Evolutionary conservation across 2,888 invertebrate species (phyloP).

Genomic region (Orgyia antiqua): DNA sequence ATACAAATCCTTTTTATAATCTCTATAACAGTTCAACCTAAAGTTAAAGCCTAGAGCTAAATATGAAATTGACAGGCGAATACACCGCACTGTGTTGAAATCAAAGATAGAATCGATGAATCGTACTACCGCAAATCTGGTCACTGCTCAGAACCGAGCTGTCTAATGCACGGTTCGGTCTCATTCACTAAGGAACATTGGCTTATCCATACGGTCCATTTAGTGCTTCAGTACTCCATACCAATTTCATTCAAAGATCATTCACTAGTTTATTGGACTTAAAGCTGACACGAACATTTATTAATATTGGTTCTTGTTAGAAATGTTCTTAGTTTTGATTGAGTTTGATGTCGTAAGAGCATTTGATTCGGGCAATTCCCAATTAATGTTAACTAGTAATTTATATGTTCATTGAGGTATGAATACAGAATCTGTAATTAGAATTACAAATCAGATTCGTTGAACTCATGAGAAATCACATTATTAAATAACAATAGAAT

Average conservation of each 20-base stretch:
- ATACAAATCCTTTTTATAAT: too few relatives aligned
- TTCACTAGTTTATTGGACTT: constrained; percentile 24
- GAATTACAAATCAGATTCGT: too few relatives aligned
- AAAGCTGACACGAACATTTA: constrained; percentile 24
- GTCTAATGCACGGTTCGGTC: constrained; percentile 35
- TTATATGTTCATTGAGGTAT: constrained; percentile 10
- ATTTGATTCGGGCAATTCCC: constrained; percentile 32
- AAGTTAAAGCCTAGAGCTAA: constrained; percentile 8
- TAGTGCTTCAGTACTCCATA: constrained; percentile 27
- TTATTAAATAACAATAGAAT: too few relatives aligned
- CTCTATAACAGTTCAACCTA: too few relatives aligned
- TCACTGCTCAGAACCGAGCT: constrained; percentile 26
- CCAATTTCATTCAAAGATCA: constrained; percentile 30
- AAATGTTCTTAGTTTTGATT: constrained; percentile 58
- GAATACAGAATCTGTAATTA: constrained; percentile 4
- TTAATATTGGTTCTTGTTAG: constrained; percentile 35
- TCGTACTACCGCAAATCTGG: constrained; percentile 33
- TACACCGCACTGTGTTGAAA: constrained; percentile 17
- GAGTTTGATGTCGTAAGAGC: constrained; percentile 39
- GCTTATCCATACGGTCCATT: constrained; percentile 33
- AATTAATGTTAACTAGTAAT: constrained; percentile 27
- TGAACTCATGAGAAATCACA: too few relatives aligned
- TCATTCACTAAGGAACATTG: constrained; percentile 35
- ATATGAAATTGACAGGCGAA: constrained; percentile 24
- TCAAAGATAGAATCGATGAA: constrained; percentile 26